phyloP scores from a whole-genome alignment of 2,888 invertebrate species.

The Altica lythri region DNA sequence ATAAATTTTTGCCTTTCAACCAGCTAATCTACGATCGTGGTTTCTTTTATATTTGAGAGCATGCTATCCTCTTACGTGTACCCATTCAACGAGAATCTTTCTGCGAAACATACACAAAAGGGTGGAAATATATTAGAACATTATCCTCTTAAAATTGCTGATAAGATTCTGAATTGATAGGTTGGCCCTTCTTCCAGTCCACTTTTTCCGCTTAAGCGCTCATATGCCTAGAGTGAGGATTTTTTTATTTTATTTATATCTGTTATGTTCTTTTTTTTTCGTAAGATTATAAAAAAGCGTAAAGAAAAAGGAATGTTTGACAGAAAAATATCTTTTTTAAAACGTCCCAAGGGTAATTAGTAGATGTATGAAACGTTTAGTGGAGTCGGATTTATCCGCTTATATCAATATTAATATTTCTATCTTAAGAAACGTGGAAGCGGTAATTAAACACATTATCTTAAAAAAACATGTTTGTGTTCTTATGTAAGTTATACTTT shows the following conservation, averaged over 20 bases:
- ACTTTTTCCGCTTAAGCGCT: slow-evolving; percentile 4
- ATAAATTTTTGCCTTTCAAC: slow-evolving; percentile 28
- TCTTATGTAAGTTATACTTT: too few relatives aligned
- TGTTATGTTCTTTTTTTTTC: background rate
- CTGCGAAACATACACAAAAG: slow-evolving; percentile 26
- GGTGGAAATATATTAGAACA: slow-evolving; percentile 28
- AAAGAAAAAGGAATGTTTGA: too few relatives aligned
- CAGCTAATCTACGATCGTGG: slow-evolving; percentile 28
- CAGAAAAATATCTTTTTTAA: too few relatives aligned
- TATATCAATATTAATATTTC: too few relatives aligned
- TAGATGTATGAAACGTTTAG: too few relatives aligned
- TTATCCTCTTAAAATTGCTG: slow-evolving; percentile 29
- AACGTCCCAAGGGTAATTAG: too few relatives aligned
- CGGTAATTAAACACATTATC: too few relatives aligned
- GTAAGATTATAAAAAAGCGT: too few relatives aligned
- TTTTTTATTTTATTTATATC: slow-evolving; percentile 1
- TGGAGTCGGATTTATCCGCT: too few relatives aligned
- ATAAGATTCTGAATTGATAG: slow-evolving; percentile 28
- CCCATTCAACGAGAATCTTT: slow-evolving; percentile 24
- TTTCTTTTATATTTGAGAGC: slow-evolving; percentile 26
- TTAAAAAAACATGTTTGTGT: too few relatives aligned
- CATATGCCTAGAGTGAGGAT: background rate
- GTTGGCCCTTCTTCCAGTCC: slow-evolving; percentile 17
- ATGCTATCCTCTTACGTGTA: slow-evolving; percentile 30
- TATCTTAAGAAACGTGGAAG: too few relatives aligned